Conservation (phyloP, 2,113 vertebrate species). For the Hypanus sabinus region DNA sequence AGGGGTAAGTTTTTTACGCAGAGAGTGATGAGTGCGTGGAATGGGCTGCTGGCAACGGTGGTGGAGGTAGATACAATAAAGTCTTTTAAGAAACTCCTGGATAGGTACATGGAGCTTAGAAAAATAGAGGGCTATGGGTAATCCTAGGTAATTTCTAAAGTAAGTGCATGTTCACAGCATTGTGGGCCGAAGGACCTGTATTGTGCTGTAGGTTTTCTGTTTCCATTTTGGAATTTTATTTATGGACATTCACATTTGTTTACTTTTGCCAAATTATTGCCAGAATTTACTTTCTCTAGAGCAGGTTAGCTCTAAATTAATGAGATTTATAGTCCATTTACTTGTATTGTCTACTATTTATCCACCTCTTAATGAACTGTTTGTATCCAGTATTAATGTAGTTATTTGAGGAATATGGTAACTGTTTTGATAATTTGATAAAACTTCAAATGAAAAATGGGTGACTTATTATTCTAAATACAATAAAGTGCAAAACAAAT, state of each 20-base stretch:
- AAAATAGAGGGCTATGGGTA: no score
- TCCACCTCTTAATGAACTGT: neutral
- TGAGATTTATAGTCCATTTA: neutral
- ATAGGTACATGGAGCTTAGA: no score
- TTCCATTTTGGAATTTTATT: neutral
- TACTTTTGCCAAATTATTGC: neutral
- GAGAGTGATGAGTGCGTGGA: no score
- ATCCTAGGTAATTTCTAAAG: no score
- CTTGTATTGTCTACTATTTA: neutral
- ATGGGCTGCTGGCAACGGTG: no score
- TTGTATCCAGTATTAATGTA: neutral
- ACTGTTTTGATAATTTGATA: neutral
- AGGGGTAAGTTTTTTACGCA: no score
- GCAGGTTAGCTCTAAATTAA: neutral
- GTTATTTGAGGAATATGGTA: neutral
- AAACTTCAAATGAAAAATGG: neutral
- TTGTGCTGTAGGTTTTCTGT: no score
- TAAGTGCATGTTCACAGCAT: no score
- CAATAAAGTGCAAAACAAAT: neutral
- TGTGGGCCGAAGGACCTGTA: no score
- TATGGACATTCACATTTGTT: neutral
- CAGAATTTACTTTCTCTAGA: neutral
- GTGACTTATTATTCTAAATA: neutral
- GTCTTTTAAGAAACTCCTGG: no score
- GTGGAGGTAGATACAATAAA: no score